Conservation (phyloP, 1,140 invertebrate genomes). For the Trachelipus rathkii region DNA sequence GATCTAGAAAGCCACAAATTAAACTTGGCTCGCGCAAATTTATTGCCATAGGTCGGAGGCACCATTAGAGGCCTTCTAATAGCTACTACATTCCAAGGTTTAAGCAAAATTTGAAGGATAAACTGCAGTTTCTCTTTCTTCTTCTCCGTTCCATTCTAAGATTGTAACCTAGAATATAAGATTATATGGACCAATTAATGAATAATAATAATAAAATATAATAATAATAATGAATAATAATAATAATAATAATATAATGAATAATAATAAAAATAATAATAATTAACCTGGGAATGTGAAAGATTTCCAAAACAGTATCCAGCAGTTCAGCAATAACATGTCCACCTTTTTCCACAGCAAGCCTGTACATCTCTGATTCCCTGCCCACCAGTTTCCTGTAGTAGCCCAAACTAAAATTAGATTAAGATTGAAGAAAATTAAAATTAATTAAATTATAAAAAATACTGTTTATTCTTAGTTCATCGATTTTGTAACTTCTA, state of each 20-base stretch:
- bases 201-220: neutral
- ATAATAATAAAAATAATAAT: slow-evolving; percentile 14
- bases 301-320: slow-evolving; percentile 94
- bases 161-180: slow-evolving; percentile 61
- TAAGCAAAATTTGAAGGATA: no score
- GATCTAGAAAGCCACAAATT: slow-evolving; percentile 80
- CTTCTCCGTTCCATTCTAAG: slow-evolving; percentile 81
- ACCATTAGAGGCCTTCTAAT: slow-evolving; percentile 94
- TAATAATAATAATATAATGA: no score
- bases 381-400: slow-evolving; percentile 92
- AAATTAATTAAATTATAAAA: no score
- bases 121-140: slow-evolving; percentile 81
- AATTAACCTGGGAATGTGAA: slow-evolving; percentile 70
- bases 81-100: slow-evolving; percentile 80
- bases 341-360: slow-evolving; percentile 84
- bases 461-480: no score
- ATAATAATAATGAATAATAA: neutral
- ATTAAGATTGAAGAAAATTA: no score
- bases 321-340: slow-evolving; percentile 91
- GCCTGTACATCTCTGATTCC: slow-evolving; percentile 90
- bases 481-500: no score
- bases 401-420: slow-evolving; percentile 80
- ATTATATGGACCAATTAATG: neutral
- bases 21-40: slow-evolving; percentile 98
- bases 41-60: slow-evolving; percentile 98